Evolutionary conservation across 2,888 invertebrate genomes (phyloP).

Genomic region (Trypoxylon attenuatum): DNA sequence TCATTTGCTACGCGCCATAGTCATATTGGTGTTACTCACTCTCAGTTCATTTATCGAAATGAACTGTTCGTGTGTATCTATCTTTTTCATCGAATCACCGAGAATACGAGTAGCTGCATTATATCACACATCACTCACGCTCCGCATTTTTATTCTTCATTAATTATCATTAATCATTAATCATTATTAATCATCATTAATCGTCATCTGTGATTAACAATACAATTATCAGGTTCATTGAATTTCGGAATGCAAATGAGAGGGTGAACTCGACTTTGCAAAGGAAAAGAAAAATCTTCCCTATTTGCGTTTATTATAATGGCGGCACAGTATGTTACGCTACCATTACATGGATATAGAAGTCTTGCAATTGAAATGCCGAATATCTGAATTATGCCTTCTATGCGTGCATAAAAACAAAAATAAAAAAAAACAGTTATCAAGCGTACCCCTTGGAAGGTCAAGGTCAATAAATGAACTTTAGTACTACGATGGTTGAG

Average conservation of each 20-base stretch:
- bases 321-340: neutral
- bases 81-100: neutral
- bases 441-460: neutral
- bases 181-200: neutral
- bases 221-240: neutral
- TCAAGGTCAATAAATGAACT: neutral
- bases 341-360: neutral
- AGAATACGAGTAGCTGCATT: neutral
- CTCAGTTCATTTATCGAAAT: neutral
- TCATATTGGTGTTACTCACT: neutral
- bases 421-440: neutral
- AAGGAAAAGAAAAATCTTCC: neutral
- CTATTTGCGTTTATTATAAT: neutral
- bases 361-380: neutral
- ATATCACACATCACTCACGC: neutral
- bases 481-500: neutral
- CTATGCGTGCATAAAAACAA: too few relatives aligned
- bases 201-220: neutral
- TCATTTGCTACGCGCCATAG: neutral
- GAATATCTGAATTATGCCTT: constrained; percentile 1
- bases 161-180: neutral
- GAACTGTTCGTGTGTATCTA: neutral
- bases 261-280: neutral
- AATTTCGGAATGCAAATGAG: neutral
- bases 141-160: neutral